A percentile compares a stretch with the other conserved stretches of the same genome.
These are phyloP conservation scores for Volucella inflata DNA, from an alignment of 2,888 invertebrate species.

Conservation along the genomic window DNA sequence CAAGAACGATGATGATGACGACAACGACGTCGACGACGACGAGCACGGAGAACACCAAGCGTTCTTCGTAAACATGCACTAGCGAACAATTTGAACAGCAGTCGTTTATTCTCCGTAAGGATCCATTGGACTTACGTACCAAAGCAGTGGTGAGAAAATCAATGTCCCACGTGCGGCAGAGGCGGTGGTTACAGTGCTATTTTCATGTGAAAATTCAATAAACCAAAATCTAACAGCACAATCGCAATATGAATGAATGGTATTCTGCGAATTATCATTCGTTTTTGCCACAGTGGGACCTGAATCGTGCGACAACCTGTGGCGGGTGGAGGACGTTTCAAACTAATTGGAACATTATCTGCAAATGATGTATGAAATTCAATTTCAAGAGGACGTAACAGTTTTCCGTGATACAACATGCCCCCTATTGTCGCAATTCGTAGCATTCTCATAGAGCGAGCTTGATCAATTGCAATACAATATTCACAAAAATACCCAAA, in stretches of 20 bases:
- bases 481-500: too few species aligned
- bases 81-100: constrained; percentile 71
- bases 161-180: constrained; percentile 69
- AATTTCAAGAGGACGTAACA: too few species aligned
- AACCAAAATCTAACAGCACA: constrained; percentile 73
- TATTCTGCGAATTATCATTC: constrained; percentile 71
- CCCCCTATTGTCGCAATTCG: too few species aligned
- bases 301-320: constrained; percentile 73
- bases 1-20: constrained; percentile 55
- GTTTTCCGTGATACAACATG: neutral
- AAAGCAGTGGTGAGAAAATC: constrained; percentile 70
- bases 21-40: constrained; percentile 28
- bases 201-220: constrained; percentile 75
- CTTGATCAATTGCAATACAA: too few species aligned
- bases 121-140: constrained; percentile 31
- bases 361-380: constrained; percentile 53
- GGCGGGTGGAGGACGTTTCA: constrained; percentile 74
- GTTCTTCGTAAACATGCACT: constrained; percentile 26
- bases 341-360: constrained; percentile 76
- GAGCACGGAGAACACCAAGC: constrained; percentile 56
- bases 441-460: too few species aligned
- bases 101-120: constrained; percentile 52
- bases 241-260: constrained; percentile 61
- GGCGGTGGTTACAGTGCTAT: constrained; percentile 41
- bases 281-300: constrained; percentile 4